phyloP scores from a whole-genome alignment of 2,797 vertebrate genomes.

The Chaetodon trifasciatus region DNA sequence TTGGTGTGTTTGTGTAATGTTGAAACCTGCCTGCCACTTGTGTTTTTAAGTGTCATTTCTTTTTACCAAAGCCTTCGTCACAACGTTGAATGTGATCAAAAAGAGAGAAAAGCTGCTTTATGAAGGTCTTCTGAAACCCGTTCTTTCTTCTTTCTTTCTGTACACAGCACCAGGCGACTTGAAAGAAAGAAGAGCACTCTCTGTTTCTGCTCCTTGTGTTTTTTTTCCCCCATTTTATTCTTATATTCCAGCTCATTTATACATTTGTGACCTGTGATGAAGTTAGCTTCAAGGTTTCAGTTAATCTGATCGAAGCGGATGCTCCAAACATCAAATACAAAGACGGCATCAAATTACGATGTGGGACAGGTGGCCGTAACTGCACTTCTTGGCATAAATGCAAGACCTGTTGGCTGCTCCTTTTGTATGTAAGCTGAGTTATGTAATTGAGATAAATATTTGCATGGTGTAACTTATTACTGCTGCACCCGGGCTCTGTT shows the following conservation, averaged over 20 bases:
- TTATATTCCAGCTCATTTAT: conserved; percentile 5
- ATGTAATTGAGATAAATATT: neutral
- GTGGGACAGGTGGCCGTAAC: neutral
- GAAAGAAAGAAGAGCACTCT: neutral
- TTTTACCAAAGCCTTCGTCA: conserved; percentile 7
- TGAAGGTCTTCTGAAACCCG: neutral
- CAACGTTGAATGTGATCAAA: neutral
- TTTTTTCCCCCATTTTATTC: neutral
- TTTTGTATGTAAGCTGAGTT: neutral
- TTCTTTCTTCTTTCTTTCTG: neutral
- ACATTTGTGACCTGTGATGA: neutral
- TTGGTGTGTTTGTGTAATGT: neutral
- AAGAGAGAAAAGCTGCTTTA: neutral
- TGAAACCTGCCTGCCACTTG: neutral
- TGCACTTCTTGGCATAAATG: neutral
- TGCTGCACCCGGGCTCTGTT: neutral
- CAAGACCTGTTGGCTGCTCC: neutral
- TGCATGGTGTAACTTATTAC: neutral
- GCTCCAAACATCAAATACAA: neutral
- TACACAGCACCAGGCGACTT: neutral
- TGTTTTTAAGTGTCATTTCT: neutral
- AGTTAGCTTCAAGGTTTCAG: conserved; percentile 16
- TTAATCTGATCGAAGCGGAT: neutral
- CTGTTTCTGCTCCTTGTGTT: neutral
- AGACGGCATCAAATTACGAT: neutral